Percentiles rank a stretch among this genome's conserved stretches.
Evolutionary conservation across 2,888 invertebrate species (phyloP).

Genomic region (Smittia aterrima): DNA sequence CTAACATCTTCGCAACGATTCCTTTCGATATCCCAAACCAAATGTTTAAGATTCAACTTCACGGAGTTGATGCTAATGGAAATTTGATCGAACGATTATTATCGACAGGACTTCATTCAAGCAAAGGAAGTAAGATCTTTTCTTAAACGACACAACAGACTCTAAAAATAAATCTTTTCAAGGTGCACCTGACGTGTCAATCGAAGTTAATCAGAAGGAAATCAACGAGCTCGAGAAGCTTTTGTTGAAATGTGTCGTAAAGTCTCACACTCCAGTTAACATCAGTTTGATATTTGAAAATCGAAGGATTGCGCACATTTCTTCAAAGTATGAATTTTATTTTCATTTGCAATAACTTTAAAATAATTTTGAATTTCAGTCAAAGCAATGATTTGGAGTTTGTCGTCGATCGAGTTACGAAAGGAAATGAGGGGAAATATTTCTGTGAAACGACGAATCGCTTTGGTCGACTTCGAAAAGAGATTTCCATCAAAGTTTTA

Average conservation of each 20-base stretch:
- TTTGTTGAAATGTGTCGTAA: constrained; percentile 59
- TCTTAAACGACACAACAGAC: no score
- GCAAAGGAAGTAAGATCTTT: constrained; percentile 43
- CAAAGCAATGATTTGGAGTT: constrained; percentile 41
- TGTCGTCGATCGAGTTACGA: constrained; percentile 46
- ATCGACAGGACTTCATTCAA: constrained; percentile 62
- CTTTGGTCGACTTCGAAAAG: constrained; percentile 51
- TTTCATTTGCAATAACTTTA: constrained; percentile 9
- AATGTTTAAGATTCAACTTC: constrained; percentile 66
- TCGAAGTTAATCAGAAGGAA: constrained; percentile 51
- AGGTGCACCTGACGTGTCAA: constrained; percentile 59
- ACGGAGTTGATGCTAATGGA: constrained; percentile 62
- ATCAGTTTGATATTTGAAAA: constrained; percentile 56
- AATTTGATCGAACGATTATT: constrained; percentile 63
- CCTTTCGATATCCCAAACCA: constrained; percentile 64
- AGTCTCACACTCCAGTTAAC: constrained; percentile 62
- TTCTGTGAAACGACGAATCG: constrained; percentile 56
- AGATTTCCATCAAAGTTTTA: constrained; percentile 42
- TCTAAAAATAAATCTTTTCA: constrained; percentile 44
- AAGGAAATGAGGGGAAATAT: constrained; percentile 55
- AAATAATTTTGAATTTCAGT: constrained; percentile 32
- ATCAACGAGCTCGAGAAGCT: constrained; percentile 52
- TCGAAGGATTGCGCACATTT: constrained; percentile 46
- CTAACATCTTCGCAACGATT: constrained; percentile 56
- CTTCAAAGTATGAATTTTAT: constrained; percentile 19